Conservation (phyloP, 2,113 vertebrate genomes). For the Colius striatus region DNA sequence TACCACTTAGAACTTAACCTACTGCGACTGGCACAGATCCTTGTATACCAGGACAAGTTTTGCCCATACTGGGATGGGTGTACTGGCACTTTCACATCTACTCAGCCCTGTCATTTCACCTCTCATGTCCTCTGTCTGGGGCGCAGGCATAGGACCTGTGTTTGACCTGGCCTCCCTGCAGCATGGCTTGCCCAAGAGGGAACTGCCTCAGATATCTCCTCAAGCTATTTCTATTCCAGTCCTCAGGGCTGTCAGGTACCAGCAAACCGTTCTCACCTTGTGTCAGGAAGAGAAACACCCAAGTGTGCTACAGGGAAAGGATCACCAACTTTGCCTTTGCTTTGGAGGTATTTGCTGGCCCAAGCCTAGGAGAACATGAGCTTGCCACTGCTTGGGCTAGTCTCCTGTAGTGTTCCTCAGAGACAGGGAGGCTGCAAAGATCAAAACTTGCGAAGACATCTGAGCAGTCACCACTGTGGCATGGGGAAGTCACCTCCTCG, state of each 20-base stretch:
- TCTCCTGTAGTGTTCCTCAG: neutral
- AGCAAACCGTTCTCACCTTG: neutral
- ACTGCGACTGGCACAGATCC: neutral
- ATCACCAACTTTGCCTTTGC: neutral
- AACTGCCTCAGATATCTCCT: neutral
- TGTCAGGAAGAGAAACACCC: neutral
- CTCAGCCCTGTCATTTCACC: rapidly evolving
- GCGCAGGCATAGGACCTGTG: rapidly evolving
- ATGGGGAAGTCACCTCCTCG: neutral
- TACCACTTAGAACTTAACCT: neutral
- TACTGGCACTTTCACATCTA: neutral
- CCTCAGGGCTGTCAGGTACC: neutral
- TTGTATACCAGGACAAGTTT: neutral
- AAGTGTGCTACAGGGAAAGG: neutral
- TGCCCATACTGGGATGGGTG: neutral
- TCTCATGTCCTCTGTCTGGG: neutral
- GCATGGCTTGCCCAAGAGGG: neutral
- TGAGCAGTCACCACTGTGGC: neutral
- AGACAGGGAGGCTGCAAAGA: neutral
- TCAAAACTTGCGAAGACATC: neutral
- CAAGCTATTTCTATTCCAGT: neutral
- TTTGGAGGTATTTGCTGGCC: neutral
- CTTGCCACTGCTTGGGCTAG: neutral
- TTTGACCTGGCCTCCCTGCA: neutral
- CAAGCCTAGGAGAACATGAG: neutral